Evolutionary conservation across 64 coral and sea anemone species (phyloP).

Genomic region (Montipora sp.): DNA sequence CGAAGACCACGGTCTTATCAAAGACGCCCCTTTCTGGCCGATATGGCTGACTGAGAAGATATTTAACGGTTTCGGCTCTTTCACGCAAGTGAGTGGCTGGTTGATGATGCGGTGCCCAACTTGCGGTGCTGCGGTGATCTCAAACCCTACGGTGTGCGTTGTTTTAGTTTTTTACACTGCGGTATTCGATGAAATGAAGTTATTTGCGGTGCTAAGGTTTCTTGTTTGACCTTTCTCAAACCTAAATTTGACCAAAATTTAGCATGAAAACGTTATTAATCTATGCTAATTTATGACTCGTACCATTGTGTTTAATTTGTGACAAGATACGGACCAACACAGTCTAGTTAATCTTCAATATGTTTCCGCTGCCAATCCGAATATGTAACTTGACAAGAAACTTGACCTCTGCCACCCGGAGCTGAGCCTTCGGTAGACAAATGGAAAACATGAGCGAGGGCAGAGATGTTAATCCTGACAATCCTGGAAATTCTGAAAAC

Average conservation of each 20-base stretch:
- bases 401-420: slow-evolving; percentile 36
- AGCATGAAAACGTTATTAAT: slow-evolving; percentile 24
- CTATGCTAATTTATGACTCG: slow-evolving; percentile 35
- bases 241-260: slow-evolving; percentile 6
- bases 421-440: not conserved
- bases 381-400: slow-evolving; percentile 52
- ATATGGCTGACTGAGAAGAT: too few species aligned
- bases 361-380: slow-evolving; percentile 6
- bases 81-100: too few species aligned
- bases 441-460: not conserved
- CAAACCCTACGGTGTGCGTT: too few species aligned
- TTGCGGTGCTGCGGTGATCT: too few species aligned
- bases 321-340: slow-evolving; percentile 17
- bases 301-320: slow-evolving; percentile 35
- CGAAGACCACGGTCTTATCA: too few species aligned
- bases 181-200: too few species aligned
- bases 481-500: not conserved
- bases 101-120: too few species aligned
- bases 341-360: not conserved
- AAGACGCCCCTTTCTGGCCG: too few species aligned
- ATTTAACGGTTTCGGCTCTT: too few species aligned
- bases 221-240: too few species aligned
- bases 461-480: not conserved
- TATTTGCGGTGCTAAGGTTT: too few species aligned
- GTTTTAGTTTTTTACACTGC: too few species aligned